Base-by-base conservation (phyloP, 2,888 invertebrate genomes). In the Ptychoptera contaminata region DNA sequence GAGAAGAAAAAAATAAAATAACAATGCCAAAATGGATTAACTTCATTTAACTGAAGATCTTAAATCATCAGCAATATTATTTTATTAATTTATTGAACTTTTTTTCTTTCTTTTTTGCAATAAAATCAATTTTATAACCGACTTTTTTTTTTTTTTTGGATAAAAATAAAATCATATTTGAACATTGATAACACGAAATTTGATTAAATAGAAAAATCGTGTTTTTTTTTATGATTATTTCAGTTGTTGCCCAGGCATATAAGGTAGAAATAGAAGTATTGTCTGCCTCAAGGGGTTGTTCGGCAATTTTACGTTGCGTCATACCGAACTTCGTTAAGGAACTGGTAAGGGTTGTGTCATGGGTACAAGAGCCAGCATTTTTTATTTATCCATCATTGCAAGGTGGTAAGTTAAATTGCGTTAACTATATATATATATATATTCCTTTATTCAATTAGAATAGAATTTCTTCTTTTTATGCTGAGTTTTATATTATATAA, bases 171-270 rank as follows among this genome's bases (percentile, higher is more conserved):
- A n/a, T n/a, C n/a, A n/a, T n/a, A n/a, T n/a, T n/a, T n/a, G n/a
- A n/a, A n/a, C n/a, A n/a, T n/a, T 15, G 23, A 11, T 5, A 16
- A 16, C 10, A 8, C 8, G 16, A 9, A 16, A n/a, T 42, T 12
- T 23, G 9, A 6, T 40, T 37, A 3, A 5, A 23, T 23, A 5
- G 7, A 23, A 23, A n/a, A n/a, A n/a, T n/a, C 9, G 30, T 9
- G 30, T 8, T 45, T 43, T 40, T 42, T 47, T 41, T 45, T 41
- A 36, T 47, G 46, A 49, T 40, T 47, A 54, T 71, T 67, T 38
- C 71, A 81, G 81, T 81, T 60, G 79, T 81, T 55, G 76, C 79
- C 46, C 80, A 81, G 59, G 73, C 77, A 47, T 81, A 79, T 67
- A 78, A 77, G 64, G 77, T 80, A 53, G 77, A 78, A 57, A 77